A percentile compares a stretch with the other conserved stretches of the same genome.
These are phyloP conservation scores for Lophius piscatorius DNA, from an alignment of 2,113 vertebrate genomes.

Conservation along the genomic window DNA sequence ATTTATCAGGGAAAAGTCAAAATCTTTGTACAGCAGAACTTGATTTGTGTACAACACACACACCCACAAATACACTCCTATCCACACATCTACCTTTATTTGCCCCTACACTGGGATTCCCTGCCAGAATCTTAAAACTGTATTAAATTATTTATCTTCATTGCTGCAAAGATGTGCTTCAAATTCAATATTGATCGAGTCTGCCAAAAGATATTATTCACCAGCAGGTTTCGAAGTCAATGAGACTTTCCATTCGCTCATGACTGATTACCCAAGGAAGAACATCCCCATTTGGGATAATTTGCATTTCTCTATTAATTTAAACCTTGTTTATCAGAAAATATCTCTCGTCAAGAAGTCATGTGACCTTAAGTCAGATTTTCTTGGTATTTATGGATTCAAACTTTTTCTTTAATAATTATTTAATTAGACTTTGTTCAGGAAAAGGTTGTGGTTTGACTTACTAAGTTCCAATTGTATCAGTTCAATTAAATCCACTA, in stretches of 20 bases:
- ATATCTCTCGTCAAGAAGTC: too few species aligned
- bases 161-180: too few species aligned
- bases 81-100: too few species aligned
- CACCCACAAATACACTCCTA: background rate
- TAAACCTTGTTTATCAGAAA: background rate
- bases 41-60: background rate
- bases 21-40: background rate
- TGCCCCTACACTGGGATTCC: background rate
- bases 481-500: too few species aligned
- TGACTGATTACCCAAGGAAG: conserved; percentile 32
- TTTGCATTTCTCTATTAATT: background rate
- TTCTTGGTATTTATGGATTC: too few species aligned
- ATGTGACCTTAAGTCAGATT: too few species aligned
- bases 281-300: conserved; percentile 7
- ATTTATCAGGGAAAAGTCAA: conserved; percentile 27
- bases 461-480: too few species aligned
- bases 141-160: conserved; percentile 53
- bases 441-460: too few species aligned
- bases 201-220: conserved; percentile 19
- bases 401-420: too few species aligned
- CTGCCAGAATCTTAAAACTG: conserved; percentile 17
- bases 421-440: too few species aligned
- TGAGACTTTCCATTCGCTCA: conserved; percentile 23
- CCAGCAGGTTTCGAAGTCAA: conserved; percentile 27
- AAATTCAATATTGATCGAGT: conserved; percentile 31